Evolutionary conservation across 1,140 invertebrate genomes (phyloP).

Genomic region (Nasonia vitripennis): DNA sequence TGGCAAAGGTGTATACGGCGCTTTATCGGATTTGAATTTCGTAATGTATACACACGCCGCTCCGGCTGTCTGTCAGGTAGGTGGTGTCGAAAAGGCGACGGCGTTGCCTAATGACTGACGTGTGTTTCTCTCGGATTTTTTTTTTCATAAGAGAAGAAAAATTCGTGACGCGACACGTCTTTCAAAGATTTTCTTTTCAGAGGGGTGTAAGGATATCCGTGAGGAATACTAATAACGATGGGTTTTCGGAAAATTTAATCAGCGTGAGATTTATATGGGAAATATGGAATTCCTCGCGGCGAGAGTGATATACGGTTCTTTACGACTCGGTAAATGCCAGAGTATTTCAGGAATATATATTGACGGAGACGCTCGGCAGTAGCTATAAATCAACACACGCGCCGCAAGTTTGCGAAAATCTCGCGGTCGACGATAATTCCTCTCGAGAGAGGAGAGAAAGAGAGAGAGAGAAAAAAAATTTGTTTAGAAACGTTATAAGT

Average conservation of each 20-base stretch:
- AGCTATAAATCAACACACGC: background rate
- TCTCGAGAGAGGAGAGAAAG: background rate
- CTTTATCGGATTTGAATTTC: slow-evolving; percentile 29
- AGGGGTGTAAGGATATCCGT: too few relatives aligned
- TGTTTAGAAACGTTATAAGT: background rate
- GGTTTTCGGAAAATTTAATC: background rate
- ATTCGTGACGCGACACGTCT: too few relatives aligned
- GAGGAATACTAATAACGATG: background rate
- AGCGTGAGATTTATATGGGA: background rate
- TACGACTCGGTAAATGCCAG: background rate
- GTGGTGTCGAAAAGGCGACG: too few relatives aligned
- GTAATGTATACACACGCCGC: background rate
- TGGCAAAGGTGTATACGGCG: background rate
- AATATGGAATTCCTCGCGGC: background rate
- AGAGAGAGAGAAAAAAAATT: background rate
- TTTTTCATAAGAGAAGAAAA: too few relatives aligned
- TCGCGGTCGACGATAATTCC: too few relatives aligned
- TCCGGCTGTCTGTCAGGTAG: too few relatives aligned
- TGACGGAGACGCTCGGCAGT: background rate
- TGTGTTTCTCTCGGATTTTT: too few relatives aligned
- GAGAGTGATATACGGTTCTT: background rate
- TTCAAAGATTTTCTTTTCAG: background rate
- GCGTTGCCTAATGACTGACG: too few relatives aligned
- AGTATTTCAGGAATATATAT: background rate
- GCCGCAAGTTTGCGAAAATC: background rate